Evolutionary conservation across 2,797 vertebrate genomes (phyloP), one percentile per base, ranked within the genome.

Genomic region (Diplodus sargus): DNA sequence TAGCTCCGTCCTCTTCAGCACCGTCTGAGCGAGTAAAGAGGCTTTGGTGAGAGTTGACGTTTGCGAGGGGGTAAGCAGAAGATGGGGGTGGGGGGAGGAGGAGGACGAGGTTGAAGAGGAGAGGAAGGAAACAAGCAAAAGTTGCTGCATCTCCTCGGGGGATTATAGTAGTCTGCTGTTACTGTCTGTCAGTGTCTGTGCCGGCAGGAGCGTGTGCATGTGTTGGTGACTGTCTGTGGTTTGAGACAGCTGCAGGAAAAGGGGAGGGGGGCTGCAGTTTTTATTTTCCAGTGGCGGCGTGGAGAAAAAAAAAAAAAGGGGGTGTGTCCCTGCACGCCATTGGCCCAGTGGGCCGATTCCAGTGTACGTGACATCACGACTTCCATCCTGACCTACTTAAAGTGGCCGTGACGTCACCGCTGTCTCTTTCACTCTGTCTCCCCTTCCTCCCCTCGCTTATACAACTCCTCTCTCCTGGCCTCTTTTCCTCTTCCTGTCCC

Each of bases 371-470:
- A 94, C 91, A 85, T 95, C 93, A 95, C 85, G 86, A 78, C 85
- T 76, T 78, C 20, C 1, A 74, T 81, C 79, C 83, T 94, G 94
- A 94, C 94, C 95, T 94, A 95, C 88, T 94, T 95, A 91, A 78
- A 86, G 82, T 42, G 28, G 58, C 76, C 4, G 30, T 94, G 93
- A 94, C 85, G 89, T 93, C 92, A 92, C 74, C 30, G 73, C 75
- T 86, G 84, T 82, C 85, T 90, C 70, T 74, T 79, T 79, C 58
- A 5, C 70, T 86, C 78, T 22, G 57, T 76, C 69, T 82, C 67
- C 74, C 60, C 64, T 60, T 59, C 70, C 71, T 69, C 66, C 45
- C 53, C 64, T 61, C 48, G 60, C 73, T 86, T 88, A 85, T 58
- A 78, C 75, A 84, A 82, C 60, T 57, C 76, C 43, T 18, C 23